Evolutionary conservation across 2,113 vertebrate genomes (phyloP).

Genomic region (Anoura caudifer): DNA sequence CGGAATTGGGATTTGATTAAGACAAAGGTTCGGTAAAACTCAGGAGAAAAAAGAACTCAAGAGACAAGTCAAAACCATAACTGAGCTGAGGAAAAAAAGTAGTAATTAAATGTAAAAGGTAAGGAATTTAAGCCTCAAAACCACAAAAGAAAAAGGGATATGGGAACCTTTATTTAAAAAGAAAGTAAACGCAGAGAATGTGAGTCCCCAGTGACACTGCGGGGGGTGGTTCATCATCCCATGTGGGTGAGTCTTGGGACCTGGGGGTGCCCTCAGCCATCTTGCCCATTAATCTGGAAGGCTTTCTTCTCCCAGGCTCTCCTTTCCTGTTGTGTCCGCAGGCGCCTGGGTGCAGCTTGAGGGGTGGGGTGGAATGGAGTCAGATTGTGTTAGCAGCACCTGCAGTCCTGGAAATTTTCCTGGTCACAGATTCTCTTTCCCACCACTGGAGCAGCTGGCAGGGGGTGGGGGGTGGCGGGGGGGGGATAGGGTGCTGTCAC

Average conservation of each 20-base stretch:
- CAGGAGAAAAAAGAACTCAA: no score
- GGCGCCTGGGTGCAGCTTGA: not conserved
- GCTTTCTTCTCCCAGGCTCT: not conserved
- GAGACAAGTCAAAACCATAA: not conserved
- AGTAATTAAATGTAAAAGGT: not conserved
- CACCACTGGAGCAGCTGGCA: no score
- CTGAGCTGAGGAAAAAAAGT: not conserved
- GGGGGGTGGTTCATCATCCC: not conserved
- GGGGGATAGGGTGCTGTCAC: not conserved
- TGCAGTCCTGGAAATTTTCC: not conserved
- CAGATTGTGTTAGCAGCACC: not conserved
- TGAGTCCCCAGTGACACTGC: not conserved
- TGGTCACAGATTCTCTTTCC: not conserved
- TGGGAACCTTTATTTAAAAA: not conserved
- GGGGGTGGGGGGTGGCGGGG: no score
- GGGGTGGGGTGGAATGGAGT: not conserved
- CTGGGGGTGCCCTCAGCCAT: not conserved
- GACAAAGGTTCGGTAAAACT: not conserved
- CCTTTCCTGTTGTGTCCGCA: not conserved
- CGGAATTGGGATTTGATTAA: not conserved
- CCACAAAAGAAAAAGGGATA: not conserved
- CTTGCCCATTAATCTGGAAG: not conserved
- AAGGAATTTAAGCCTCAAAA: not conserved
- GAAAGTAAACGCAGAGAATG: not conserved
- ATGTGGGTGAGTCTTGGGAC: fast-evolving